phyloP scores from a whole-genome alignment of 2,113 vertebrate species.

The Chloroceryle aenea region DNA sequence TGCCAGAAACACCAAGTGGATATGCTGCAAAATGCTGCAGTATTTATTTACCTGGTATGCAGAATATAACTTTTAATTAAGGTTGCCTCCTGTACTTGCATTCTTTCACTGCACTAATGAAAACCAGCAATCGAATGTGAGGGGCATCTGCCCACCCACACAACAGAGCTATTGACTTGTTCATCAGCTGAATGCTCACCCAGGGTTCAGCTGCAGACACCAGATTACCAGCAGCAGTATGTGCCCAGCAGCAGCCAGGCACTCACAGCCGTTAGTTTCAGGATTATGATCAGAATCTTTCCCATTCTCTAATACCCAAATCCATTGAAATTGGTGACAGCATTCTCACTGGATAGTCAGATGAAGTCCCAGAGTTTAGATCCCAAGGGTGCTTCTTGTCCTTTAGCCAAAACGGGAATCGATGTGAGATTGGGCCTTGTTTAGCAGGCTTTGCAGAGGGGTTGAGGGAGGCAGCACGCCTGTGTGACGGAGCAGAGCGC shows the following conservation, averaged over 20 bases:
- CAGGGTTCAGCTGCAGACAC: background rate
- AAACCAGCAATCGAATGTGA: background rate
- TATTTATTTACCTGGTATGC: background rate
- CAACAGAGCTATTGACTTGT: background rate
- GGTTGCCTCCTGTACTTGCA: background rate
- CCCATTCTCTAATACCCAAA: background rate
- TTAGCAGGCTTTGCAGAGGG: background rate
- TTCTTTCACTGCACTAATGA: background rate
- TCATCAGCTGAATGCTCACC: background rate
- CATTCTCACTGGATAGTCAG: background rate
- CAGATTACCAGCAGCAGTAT: background rate
- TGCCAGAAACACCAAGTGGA: background rate
- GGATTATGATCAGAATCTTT: background rate
- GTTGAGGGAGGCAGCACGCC: background rate
- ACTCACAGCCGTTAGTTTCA: background rate
- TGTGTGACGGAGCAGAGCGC: background rate
- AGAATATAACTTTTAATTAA: background rate
- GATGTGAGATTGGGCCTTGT: background rate
- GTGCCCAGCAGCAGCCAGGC: background rate
- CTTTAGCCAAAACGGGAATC: background rate
- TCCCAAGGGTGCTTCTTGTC: background rate
- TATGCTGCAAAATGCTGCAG: background rate
- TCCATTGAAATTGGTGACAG: background rate
- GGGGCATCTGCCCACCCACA: background rate
- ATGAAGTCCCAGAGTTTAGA: background rate